phyloP scores from a whole-genome alignment of 2,113 vertebrate species.

The Menura novaehollandiae region DNA sequence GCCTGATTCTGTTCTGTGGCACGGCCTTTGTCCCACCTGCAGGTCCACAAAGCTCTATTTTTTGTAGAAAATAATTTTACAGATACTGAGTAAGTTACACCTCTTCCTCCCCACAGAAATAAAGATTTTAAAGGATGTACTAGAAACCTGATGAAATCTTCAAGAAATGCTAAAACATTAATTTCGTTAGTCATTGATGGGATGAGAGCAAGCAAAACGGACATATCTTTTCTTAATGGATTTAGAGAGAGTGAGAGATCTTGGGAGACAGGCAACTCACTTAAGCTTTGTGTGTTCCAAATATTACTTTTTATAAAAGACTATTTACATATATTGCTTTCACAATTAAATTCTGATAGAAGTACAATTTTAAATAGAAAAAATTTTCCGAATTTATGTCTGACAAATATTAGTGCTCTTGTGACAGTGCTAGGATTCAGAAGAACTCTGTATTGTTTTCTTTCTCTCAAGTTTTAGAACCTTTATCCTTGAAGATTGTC shows the following conservation, averaged over 20 bases:
- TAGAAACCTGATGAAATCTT: background rate
- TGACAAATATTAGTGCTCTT: background rate
- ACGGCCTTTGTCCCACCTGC: background rate
- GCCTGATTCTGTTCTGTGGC: background rate
- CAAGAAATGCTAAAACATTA: background rate
- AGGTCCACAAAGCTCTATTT: background rate
- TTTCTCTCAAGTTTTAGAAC: background rate
- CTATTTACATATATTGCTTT: background rate
- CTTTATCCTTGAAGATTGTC: constrained; percentile 4
- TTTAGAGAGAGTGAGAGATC: background rate
- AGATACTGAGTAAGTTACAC: background rate
- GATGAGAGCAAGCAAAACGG: background rate
- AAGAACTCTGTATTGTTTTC: background rate
- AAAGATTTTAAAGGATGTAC: background rate
- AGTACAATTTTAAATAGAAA: background rate
- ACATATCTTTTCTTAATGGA: background rate
- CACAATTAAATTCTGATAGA: background rate
- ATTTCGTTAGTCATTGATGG: background rate
- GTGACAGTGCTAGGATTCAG: background rate
- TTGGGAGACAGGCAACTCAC: background rate
- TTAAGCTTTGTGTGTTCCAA: background rate
- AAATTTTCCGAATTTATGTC: background rate
- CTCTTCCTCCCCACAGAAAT: background rate
- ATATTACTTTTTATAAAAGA: background rate
- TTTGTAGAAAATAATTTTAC: background rate